Evolutionary conservation across 1,140 invertebrate genomes (phyloP).

Genomic region (Drosophila trapezifrons): DNA sequence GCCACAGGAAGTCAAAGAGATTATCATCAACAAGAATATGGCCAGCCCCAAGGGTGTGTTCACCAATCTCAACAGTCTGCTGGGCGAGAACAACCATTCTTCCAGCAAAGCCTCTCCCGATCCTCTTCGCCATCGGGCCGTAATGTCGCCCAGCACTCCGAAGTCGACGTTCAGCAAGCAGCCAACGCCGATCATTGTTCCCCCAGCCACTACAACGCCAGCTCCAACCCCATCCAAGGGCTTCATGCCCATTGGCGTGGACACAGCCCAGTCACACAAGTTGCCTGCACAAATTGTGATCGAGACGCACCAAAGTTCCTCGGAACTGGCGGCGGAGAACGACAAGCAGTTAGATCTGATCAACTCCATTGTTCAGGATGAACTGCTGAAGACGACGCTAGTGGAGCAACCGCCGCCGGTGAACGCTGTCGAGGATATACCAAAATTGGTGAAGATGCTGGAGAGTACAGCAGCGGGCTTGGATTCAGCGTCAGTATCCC

Average conservation of each 20-base stretch:
- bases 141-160: slow-evolving; percentile 49
- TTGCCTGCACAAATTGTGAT: slow-evolving; percentile 79
- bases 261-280: slow-evolving; percentile 78
- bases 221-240: slow-evolving; percentile 51
- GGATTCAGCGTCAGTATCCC: slow-evolving; percentile 17
- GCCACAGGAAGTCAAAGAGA: slow-evolving; percentile 74
- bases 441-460: slow-evolving; percentile 82
- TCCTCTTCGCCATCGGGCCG: slow-evolving; percentile 15
- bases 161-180: slow-evolving; percentile 30
- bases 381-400: slow-evolving; percentile 63
- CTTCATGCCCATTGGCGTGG: slow-evolving; percentile 75
- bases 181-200: neutral
- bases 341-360: slow-evolving; percentile 83
- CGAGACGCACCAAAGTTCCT: slow-evolving; percentile 78
- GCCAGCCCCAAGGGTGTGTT: slow-evolving; percentile 78
- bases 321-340: slow-evolving; percentile 76
- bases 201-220: neutral
- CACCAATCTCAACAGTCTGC: slow-evolving; percentile 72
- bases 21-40: slow-evolving; percentile 76
- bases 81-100: slow-evolving; percentile 43
- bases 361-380: slow-evolving; percentile 72
- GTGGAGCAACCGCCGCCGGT: slow-evolving; percentile 43
- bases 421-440: slow-evolving; percentile 74
- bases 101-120: slow-evolving; percentile 31
- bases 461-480: slow-evolving; percentile 72